phyloP scores from a whole-genome alignment of 2,113 vertebrate species.

The Salvator merianae region DNA sequence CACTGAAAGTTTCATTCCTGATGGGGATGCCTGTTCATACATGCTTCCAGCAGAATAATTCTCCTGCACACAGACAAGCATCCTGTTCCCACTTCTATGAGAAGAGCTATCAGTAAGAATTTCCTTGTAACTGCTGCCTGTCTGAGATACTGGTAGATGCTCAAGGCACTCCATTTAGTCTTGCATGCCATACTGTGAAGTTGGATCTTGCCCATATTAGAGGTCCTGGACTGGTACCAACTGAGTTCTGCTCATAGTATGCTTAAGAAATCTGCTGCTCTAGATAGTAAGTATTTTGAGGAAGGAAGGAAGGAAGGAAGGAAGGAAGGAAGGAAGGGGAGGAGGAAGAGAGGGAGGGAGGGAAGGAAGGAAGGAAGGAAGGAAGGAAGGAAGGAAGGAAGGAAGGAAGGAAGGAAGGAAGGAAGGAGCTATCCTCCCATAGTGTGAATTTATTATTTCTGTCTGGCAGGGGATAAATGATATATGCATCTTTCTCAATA shows the following conservation, averaged over 20 bases:
- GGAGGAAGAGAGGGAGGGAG: too few relatives aligned
- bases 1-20: not conserved
- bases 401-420: too few relatives aligned
- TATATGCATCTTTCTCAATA: not conserved
- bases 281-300: too few relatives aligned
- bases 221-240: not conserved
- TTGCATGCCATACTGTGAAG: not conserved
- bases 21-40: not conserved
- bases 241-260: conserved; percentile 6
- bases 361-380: too few relatives aligned
- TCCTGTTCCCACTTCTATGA: too few relatives aligned
- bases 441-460: conserved; percentile 2
- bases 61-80: too few relatives aligned
- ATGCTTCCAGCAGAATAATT: not conserved
- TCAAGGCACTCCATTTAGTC: not conserved
- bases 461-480: not conserved
- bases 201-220: not conserved
- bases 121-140: too few relatives aligned
- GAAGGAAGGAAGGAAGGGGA: too few relatives aligned
- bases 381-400: too few relatives aligned
- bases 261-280: not conserved
- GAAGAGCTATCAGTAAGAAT: too few relatives aligned
- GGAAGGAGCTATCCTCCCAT: not conserved
- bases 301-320: too few relatives aligned
- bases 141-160: not conserved